Evolutionary conservation across 2,888 invertebrate species (phyloP), one percentile per base, ranked within the genome.

Genomic region (Caenorhabditis sp.): DNA sequence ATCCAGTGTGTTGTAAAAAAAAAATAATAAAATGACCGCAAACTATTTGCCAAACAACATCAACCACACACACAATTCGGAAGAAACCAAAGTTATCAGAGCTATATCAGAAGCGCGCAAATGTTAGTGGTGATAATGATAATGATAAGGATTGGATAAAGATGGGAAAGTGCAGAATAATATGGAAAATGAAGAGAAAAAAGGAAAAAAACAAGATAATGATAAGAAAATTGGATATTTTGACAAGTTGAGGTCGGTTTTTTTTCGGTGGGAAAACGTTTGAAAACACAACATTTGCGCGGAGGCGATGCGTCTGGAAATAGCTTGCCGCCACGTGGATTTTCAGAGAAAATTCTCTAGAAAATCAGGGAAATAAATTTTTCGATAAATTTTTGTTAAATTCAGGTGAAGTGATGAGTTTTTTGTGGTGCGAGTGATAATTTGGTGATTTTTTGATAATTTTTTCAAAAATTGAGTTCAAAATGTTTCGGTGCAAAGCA

Each of bases 261-360:
- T 67, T 18, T 24, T 56, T 28, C 28, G 37, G n/a, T n/a, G 4
- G 32, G 32, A 32, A 32, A 51, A 40, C 13, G 40, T 56, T 62
- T 56, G 61, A 50, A 50, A 35, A 40, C 40, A 24, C 15, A 60
- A 51, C n/a, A 44, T 35, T 13, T 37, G 53, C 51, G 32, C 32
- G 51, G n/a, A 61, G 71, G 72, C 64, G 53, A 74, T 67, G 65
- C 74, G 76, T 60, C 67, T 67, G 76, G 76, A 67, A 56, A 72
- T 72, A 72, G 72, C 72, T 72, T 72, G 64, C 72, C 72, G 72
- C 72, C 71, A 58, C 26, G 32, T 22, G 11, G 60, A 44, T 56
- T 47, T 58, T 32, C 35, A 51, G 11, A 28, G 26, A 55, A 56
- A 69, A 26, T 40, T 40, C 15, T 40, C 3, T 11, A n/a, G n/a